Conservation (phyloP, 2,113 vertebrate genomes). For the Pelusios castaneus region DNA sequence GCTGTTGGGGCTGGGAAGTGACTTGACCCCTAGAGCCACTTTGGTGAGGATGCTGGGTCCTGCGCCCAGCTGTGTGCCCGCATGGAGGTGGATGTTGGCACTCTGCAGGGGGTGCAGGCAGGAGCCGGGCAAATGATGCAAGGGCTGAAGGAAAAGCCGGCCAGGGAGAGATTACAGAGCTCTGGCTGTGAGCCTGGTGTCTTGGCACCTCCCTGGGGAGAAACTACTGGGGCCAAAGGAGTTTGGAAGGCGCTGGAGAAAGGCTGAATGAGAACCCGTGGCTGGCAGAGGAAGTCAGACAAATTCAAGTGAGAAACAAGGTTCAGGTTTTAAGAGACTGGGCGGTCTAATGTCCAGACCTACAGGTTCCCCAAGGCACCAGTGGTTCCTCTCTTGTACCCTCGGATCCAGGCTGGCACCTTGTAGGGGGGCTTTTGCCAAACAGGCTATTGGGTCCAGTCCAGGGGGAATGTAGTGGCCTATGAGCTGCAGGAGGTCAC, state of each 20-base stretch:
- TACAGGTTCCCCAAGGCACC: neutral
- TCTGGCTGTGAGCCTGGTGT: neutral
- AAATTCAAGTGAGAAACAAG: neutral
- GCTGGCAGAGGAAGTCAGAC: neutral
- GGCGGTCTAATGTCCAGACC: neutral
- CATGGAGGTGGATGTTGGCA: too few species aligned
- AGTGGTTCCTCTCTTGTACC: fast-evolving
- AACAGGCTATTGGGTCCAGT: neutral
- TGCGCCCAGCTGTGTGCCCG: too few species aligned
- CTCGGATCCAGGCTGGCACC: neutral
- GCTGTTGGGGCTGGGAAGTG: too few species aligned
- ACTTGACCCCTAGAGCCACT: too few species aligned
- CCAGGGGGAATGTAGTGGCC: neutral
- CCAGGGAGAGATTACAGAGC: too few species aligned
- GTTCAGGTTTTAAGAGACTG: neutral
- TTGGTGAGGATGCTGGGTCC: too few species aligned
- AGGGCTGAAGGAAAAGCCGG: neutral
- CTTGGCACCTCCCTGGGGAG: neutral
- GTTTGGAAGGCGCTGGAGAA: neutral
- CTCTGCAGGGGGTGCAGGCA: fast-evolving
- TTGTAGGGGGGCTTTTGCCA: fast-evolving
- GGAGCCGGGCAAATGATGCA: fast-evolving
- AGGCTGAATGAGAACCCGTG: neutral
- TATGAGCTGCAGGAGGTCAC: neutral
- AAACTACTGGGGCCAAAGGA: neutral